These are phyloP conservation scores for Hirudinaria manillensis DNA, from an alignment of 2,888 invertebrate genomes.

Conservation along the genomic window DNA sequence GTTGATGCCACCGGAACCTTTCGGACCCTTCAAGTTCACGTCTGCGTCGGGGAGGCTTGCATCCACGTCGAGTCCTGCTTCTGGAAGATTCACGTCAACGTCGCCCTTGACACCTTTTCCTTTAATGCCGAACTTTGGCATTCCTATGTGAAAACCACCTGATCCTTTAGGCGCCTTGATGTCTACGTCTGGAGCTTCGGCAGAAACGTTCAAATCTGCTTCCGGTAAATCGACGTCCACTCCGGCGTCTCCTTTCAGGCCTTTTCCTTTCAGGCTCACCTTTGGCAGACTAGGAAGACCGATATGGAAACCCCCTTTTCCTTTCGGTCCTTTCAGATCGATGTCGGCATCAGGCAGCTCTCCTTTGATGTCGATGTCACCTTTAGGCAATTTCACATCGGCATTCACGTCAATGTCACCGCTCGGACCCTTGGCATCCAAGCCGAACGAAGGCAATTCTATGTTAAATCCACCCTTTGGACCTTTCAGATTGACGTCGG, in stretches of 20 bases:
- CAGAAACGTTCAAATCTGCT: constrained; percentile 20
- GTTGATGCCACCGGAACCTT: constrained; percentile 27
- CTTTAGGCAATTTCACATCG: constrained; percentile 20
- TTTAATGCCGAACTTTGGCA: constrained; percentile 32
- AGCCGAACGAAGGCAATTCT: constrained; percentile 12
- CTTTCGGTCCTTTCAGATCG: constrained; percentile 21
- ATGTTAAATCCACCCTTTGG: constrained; percentile 29
- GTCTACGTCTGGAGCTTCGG: constrained; percentile 18
- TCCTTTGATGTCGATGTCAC: constrained; percentile 15
- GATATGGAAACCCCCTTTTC: constrained; percentile 23
- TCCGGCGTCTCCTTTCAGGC: constrained; percentile 25
- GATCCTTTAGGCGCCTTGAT: constrained; percentile 22
- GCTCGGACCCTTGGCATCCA: constrained; percentile 20
- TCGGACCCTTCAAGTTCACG: constrained; percentile 14
- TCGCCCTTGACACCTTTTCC: constrained; percentile 28
- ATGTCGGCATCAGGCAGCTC: constrained; percentile 27
- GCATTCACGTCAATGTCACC: constrained; percentile 19
- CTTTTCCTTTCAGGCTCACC: constrained; percentile 19
- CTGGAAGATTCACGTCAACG: constrained; percentile 26
- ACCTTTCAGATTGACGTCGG: constrained; percentile 28
- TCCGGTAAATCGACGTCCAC: constrained; percentile 25
- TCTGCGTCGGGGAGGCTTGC: constrained; percentile 23
- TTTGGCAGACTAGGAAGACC: constrained; percentile 27
- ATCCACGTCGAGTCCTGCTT: constrained; percentile 23
- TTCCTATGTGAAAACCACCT: constrained; percentile 21